Evolutionary conservation across 35 echinoderm and acorn worm species (phyloP).

Genomic region (Apostichopus japonicus): DNA sequence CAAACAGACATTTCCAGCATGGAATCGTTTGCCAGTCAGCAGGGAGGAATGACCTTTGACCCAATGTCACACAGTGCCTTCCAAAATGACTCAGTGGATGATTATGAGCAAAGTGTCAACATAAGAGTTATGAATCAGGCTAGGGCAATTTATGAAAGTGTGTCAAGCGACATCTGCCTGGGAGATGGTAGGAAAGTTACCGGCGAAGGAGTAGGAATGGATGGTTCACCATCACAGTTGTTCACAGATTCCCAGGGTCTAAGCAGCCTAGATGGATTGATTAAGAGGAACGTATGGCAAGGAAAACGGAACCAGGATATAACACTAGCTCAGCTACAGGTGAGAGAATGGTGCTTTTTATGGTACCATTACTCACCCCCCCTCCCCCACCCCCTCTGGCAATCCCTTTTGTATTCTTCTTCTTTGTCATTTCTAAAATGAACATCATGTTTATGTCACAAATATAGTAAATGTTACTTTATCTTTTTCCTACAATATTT

Average conservation of each 20-base stretch:
- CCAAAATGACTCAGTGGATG: neutral
- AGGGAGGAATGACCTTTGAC: slow-evolving; percentile 10
- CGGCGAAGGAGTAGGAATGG: neutral
- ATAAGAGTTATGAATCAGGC: neutral
- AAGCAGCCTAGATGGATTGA: slow-evolving; percentile 8
- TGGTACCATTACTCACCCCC: too few species aligned
- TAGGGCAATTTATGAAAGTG: neutral
- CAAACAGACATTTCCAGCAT: neutral
- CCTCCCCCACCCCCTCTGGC: too few species aligned
- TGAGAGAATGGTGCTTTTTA: neutral
- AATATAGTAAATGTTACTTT: too few species aligned
- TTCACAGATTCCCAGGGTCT: neutral
- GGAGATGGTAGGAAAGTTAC: neutral
- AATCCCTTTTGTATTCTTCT: too few species aligned
- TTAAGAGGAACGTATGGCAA: slow-evolving; percentile 31
- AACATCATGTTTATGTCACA: too few species aligned
- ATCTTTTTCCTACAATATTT: too few species aligned
- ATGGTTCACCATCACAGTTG: neutral
- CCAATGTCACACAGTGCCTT: neutral
- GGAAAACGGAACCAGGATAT: slow-evolving; percentile 24
- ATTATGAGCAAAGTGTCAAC: neutral
- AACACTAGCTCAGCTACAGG: slow-evolving; percentile 40
- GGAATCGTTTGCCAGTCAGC: too few species aligned
- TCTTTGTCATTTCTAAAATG: too few species aligned
- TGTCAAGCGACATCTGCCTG: neutral